phyloP scores from a whole-genome alignment of 23 tunicate genomes.

The Oikopleura vanhoeffeni region DNA sequence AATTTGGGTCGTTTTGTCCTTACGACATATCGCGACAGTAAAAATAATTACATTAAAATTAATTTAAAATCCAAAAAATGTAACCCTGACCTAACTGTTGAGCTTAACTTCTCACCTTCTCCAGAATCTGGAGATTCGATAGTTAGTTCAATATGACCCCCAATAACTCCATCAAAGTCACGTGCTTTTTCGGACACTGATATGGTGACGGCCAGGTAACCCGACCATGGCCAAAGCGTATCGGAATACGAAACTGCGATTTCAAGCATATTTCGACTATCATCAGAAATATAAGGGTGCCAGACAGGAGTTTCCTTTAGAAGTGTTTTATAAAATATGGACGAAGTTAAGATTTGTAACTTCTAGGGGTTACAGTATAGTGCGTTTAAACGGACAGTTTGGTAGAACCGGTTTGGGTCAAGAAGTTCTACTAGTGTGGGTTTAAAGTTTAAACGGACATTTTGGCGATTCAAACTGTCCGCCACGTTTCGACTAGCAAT shows the following conservation, averaged over 20 bases:
- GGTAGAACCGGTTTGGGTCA: not conserved
- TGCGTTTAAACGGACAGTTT: no score
- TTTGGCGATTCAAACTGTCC: no score
- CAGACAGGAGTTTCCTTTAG: not conserved
- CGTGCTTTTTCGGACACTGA: constrained; percentile 37
- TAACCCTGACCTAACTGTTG: no score
- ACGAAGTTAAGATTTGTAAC: not conserved
- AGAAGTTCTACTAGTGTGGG: not conserved
- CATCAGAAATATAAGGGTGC: not conserved
- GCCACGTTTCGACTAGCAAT: no score
- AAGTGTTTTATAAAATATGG: not conserved
- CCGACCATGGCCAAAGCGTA: constrained; percentile 85
- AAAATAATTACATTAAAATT: no score
- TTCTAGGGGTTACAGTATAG: not conserved
- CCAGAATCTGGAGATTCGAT: constrained; percentile 33
- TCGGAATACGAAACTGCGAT: constrained; percentile 59
- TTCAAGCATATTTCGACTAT: constrained; percentile 17
- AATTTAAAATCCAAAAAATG: no score
- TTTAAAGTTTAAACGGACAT: no score
- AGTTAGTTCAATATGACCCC: constrained; percentile 65
- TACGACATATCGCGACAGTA: no score
- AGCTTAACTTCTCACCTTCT: not conserved
- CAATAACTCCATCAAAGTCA: constrained; percentile 53
- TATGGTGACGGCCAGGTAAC: constrained; percentile 58
- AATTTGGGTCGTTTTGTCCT: no score